Conservation (phyloP, 2,888 invertebrate species). For the Epirrhoe alternata region DNA sequence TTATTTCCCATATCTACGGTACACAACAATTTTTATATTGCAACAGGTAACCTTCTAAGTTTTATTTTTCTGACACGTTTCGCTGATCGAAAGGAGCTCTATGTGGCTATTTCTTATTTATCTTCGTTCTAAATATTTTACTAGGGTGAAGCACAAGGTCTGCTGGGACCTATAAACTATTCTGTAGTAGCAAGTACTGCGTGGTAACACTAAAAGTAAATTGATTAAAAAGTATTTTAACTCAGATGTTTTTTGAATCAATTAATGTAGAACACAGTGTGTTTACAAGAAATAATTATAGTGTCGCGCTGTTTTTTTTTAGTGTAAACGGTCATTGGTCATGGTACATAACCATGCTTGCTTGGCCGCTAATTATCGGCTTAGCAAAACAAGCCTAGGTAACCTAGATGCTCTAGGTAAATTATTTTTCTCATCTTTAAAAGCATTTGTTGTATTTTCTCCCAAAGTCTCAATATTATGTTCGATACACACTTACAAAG, state of each 20-base stretch:
- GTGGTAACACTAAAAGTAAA: background rate
- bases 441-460: too few relatives aligned
- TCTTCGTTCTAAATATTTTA: slow-evolving; percentile 16
- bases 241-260: background rate
- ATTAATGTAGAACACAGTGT: background rate
- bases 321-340: too few relatives aligned
- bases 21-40: slow-evolving; percentile 2
- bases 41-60: background rate
- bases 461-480: too few relatives aligned
- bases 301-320: too few relatives aligned
- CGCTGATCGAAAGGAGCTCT: slow-evolving; percentile 10
- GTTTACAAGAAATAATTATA: too few relatives aligned
- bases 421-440: too few relatives aligned
- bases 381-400: too few relatives aligned
- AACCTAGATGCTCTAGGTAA: too few relatives aligned
- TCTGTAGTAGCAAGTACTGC: background rate
- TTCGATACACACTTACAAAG: too few relatives aligned
- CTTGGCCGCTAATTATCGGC: too few relatives aligned
- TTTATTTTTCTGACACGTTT: background rate
- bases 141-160: slow-evolving; percentile 4
- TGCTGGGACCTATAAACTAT: slow-evolving; percentile 10
- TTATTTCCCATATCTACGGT: background rate
- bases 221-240: background rate
- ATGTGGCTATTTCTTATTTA: slow-evolving; percentile 9
- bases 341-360: too few relatives aligned